These are phyloP conservation scores for Arctia plantaginis DNA, from an alignment of 2,888 invertebrate genomes.

Conservation along the genomic window DNA sequence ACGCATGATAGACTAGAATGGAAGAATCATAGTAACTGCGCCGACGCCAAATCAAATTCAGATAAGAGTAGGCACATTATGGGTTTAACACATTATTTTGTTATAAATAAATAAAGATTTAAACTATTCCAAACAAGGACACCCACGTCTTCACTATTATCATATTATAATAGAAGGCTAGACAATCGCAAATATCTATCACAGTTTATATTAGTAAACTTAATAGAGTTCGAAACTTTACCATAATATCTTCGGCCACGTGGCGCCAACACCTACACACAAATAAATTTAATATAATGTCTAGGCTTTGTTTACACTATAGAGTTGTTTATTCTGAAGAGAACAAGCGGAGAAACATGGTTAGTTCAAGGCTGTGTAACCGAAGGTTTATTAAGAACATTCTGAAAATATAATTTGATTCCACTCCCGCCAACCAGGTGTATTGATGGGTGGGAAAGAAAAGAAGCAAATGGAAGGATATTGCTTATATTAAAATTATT, in stretches of 20 bases:
- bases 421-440: no score
- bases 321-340: background rate
- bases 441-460: no score
- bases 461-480: no score
- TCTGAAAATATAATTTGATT: no score
- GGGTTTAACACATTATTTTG: no score
- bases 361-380: background rate
- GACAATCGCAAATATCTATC: background rate
- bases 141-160: background rate
- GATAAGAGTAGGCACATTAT: no score
- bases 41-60: no score
- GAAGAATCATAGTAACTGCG: no score
- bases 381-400: background rate
- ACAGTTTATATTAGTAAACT: background rate
- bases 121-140: background rate
- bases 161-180: background rate
- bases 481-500: no score
- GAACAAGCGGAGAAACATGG: background rate
- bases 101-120: no score
- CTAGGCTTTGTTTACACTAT: background rate
- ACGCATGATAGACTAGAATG: no score
- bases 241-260: background rate
- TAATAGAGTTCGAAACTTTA: background rate
- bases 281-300: background rate
- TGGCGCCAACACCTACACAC: background rate